A percentile compares a stretch with the other conserved stretches of the same genome.
phyloP scores from a whole-genome alignment of 1,140 invertebrate species.

The Platyscapa corneri region DNA sequence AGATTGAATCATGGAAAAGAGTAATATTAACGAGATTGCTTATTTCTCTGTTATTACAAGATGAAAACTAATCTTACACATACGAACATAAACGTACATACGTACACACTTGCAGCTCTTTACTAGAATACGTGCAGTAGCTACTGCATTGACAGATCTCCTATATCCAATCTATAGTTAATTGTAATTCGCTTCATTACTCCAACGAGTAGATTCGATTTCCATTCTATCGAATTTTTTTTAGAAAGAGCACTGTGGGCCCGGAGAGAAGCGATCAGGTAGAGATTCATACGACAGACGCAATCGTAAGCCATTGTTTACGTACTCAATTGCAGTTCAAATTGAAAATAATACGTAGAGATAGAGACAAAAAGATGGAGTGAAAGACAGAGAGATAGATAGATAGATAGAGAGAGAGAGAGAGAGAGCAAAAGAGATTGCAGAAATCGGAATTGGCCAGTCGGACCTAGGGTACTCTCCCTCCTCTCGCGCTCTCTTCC shows the following conservation, averaged over 20 bases:
- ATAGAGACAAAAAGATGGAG: not conserved
- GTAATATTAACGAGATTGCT: no score
- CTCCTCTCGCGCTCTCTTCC: not conserved
- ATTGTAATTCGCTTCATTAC: constrained; percentile 9
- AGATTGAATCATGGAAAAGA: no score
- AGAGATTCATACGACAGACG: constrained; percentile 22
- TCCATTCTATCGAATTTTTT: not conserved
- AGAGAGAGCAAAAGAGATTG: not conserved
- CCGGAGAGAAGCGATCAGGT: not conserved
- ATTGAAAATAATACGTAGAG: not conserved
- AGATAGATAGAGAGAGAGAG: no score
- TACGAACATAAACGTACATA: no score
- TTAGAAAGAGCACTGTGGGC: not conserved
- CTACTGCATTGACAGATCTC: not conserved
- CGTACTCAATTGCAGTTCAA: constrained; percentile 19
- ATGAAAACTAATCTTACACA: no score
- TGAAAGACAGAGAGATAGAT: no score
- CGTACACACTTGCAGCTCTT: no score
- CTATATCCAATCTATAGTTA: not conserved
- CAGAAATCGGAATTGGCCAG: not conserved
- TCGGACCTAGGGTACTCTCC: not conserved
- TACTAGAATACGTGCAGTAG: not conserved
- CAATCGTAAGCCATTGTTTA: constrained; percentile 41
- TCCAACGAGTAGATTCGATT: not conserved
- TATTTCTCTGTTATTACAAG: no score